A percentile compares a stretch with the other conserved stretches of the same genome.
Conservation (phyloP, 2,113 vertebrate genomes). For the Diphyllodes magnificus region DNA sequence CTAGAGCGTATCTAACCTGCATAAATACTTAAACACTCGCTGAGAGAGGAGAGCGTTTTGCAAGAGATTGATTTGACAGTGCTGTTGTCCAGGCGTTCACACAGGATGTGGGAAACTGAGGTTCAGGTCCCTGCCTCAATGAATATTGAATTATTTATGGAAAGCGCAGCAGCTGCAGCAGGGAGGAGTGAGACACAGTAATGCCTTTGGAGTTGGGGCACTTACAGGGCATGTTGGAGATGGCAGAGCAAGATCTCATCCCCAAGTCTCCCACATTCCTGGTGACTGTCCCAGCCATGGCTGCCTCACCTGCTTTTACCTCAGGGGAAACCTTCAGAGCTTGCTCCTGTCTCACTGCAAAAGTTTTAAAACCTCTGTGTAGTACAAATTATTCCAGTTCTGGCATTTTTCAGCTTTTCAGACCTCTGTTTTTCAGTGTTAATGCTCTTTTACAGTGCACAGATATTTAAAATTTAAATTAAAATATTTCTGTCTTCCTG, state of each 20-base stretch:
- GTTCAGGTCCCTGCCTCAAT: not conserved
- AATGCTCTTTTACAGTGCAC: not conserved
- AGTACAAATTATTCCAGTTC: not conserved
- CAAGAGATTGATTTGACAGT: slow-evolving; percentile 23
- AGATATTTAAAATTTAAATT: not conserved
- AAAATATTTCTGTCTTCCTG: not conserved
- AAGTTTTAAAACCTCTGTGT: not conserved
- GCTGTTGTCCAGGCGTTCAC: not conserved
- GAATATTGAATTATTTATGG: slow-evolving; percentile 32
- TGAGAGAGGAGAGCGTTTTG: not conserved
- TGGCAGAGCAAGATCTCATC: not conserved
- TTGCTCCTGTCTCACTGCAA: not conserved
- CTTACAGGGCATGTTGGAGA: not conserved
- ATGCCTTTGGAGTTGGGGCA: not conserved
- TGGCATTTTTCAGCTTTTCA: not conserved
- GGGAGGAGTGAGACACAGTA: not conserved
- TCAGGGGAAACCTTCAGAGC: not conserved
- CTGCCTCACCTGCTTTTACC: not conserved
- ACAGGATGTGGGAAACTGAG: slow-evolving; percentile 53
- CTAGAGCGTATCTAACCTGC: not conserved
- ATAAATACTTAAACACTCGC: slow-evolving; percentile 51
- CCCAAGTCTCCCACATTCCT: not conserved
- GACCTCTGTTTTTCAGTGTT: not conserved
- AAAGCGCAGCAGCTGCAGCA: not conserved
- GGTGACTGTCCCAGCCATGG: not conserved